phyloP scores from a whole-genome alignment of 1,140 invertebrate genomes.

The Lucilia cuprina region DNA sequence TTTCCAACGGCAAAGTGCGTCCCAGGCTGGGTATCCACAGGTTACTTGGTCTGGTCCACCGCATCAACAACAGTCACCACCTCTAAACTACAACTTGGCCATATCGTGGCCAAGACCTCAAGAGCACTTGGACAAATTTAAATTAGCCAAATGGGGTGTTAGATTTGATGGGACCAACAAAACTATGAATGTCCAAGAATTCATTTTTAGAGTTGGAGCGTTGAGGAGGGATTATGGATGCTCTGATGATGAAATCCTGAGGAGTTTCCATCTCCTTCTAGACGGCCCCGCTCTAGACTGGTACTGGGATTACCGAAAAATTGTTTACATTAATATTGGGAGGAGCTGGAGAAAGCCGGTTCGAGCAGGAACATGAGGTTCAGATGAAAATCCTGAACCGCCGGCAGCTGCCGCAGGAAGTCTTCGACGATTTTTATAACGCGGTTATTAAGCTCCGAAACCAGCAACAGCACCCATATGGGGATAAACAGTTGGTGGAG shows the following conservation, averaged over 20 bases:
- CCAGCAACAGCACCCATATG: not conserved
- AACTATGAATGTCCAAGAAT: not conserved
- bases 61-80: not conserved
- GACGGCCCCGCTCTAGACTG: too few species aligned
- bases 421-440: conserved; percentile 3
- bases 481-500: not conserved
- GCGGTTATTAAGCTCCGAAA: not conserved
- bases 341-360: not conserved
- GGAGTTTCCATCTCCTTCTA: too few species aligned
- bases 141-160: not conserved
- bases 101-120: not conserved
- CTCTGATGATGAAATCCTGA: not conserved
- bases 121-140: not conserved
- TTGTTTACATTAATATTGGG: not conserved
- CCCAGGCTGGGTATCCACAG: too few species aligned
- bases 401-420: not conserved
- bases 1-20: too few species aligned
- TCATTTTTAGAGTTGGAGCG: not conserved
- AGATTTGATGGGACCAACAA: not conserved
- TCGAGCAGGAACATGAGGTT: not conserved
- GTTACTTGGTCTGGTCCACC: too few species aligned
- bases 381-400: not conserved
- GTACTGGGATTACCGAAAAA: too few species aligned
- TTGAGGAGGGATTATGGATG: not conserved
- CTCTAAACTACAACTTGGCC: not conserved